These are phyloP conservation scores for Pyrgilauda ruficollis DNA, from an alignment of 2,113 vertebrate species.

Conservation along the genomic window DNA sequence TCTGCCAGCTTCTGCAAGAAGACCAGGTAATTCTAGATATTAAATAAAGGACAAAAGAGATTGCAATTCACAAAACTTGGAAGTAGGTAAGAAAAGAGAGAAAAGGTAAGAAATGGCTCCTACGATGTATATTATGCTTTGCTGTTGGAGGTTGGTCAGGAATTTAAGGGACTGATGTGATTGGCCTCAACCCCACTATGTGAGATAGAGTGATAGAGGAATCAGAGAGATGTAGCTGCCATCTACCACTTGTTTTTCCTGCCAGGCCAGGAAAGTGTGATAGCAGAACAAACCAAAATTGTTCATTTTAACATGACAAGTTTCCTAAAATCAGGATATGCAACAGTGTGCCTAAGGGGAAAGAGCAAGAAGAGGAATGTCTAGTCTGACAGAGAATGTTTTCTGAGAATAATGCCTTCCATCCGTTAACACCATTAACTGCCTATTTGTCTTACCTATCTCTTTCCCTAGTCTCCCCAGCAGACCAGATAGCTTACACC, in stretches of 20 bases:
- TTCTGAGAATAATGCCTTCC: not conserved
- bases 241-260: not conserved
- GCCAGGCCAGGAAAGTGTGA: not conserved
- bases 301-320: slow-evolving; percentile 32
- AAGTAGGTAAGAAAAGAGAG: not conserved
- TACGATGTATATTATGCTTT: not conserved
- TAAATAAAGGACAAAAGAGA: not conserved
- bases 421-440: not conserved
- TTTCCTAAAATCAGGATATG: slow-evolving; percentile 18
- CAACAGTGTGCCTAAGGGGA: slow-evolving; percentile 2
- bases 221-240: slow-evolving; percentile 19
- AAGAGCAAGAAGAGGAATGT: not conserved
- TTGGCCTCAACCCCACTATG: not conserved
- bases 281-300: slow-evolving; percentile 33
- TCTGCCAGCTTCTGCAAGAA: not conserved
- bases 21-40: not conserved
- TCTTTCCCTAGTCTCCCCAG: not conserved
- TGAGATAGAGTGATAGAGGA: not conserved
- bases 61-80: not conserved
- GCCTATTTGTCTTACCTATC: not conserved
- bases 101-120: not conserved
- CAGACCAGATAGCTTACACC: not conserved
- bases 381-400: not conserved
- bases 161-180: not conserved
- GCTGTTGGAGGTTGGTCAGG: not conserved